Conservation (phyloP, 2,888 invertebrate species). For the Fragum sueziense region DNA sequence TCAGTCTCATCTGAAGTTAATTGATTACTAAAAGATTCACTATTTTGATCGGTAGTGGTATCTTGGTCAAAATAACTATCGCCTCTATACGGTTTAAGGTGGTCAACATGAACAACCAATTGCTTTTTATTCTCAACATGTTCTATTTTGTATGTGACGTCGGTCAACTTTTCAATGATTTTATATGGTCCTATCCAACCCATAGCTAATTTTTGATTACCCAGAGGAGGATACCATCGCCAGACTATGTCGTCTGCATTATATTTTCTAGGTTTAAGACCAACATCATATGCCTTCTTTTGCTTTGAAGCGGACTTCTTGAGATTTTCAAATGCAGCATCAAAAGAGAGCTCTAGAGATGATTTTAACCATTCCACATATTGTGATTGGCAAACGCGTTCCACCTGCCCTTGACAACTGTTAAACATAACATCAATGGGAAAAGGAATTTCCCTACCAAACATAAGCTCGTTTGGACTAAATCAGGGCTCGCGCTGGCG, state of each 20-base stretch:
- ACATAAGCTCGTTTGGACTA: conserved; percentile 24
- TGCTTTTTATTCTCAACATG: background rate
- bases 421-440: conserved; percentile 26
- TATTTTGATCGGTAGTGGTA: background rate
- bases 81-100: background rate
- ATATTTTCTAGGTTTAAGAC: conserved; percentile 5
- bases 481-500: background rate
- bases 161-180: background rate
- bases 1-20: no score
- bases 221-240: conserved; percentile 42
- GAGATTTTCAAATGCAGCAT: conserved; percentile 15
- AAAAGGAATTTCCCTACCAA: conserved; percentile 32
- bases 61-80: background rate
- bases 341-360: background rate
- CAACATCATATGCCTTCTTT: conserved; percentile 29
- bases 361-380: conserved; percentile 34
- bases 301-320: conserved; percentile 16
- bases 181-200: conserved; percentile 31
- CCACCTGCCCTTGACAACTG: background rate
- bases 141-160: conserved; percentile 22
- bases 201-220: conserved; percentile 33
- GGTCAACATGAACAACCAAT: conserved; percentile 17
- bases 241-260: background rate
- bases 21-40: background rate
- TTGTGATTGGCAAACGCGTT: conserved; percentile 2